Conservation (phyloP, 2,888 invertebrate genomes). For the Lithophane ornitopus region DNA sequence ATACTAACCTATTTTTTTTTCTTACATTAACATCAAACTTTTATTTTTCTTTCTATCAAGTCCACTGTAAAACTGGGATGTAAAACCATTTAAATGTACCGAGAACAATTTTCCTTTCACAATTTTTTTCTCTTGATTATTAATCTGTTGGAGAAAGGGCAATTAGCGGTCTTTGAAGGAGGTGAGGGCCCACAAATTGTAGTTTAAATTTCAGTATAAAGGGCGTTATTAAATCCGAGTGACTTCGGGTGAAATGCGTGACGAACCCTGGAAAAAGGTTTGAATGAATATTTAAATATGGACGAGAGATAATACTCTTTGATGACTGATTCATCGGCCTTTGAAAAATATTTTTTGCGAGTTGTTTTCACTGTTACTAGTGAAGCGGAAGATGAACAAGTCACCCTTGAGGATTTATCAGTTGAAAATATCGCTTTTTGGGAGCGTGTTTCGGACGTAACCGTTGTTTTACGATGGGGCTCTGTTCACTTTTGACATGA, state of each 20-base stretch:
- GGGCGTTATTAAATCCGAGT: conserved; percentile 78
- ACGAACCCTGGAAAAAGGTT: conserved; percentile 72
- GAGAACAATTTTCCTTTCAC: conserved; percentile 41
- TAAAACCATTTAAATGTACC: conserved; percentile 50
- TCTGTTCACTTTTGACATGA: conserved; percentile 28
- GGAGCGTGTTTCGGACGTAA: conserved; percentile 46
- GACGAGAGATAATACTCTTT: conserved; percentile 67
- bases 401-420: conserved; percentile 72
- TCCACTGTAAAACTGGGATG: neutral
- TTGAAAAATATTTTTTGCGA: conserved; percentile 65
- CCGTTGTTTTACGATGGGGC: conserved; percentile 44
- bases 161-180: conserved; percentile 78
- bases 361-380: conserved; percentile 69
- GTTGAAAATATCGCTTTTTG: conserved; percentile 70
- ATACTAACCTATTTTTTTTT: neutral
- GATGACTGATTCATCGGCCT: conserved; percentile 64
- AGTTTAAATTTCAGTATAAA: conserved; percentile 79
- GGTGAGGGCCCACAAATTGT: conserved; percentile 76
- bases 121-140: conserved; percentile 65
- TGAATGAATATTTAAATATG: conserved; percentile 78
- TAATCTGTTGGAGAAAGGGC: conserved; percentile 74
- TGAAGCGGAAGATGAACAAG: conserved; percentile 75
- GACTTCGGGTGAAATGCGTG: conserved; percentile 76
- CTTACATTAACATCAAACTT: neutral
- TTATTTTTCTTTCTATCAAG: conserved; percentile 2